phyloP scores from a whole-genome alignment of 2,113 vertebrate species.

The Phaethornis superciliosus region DNA sequence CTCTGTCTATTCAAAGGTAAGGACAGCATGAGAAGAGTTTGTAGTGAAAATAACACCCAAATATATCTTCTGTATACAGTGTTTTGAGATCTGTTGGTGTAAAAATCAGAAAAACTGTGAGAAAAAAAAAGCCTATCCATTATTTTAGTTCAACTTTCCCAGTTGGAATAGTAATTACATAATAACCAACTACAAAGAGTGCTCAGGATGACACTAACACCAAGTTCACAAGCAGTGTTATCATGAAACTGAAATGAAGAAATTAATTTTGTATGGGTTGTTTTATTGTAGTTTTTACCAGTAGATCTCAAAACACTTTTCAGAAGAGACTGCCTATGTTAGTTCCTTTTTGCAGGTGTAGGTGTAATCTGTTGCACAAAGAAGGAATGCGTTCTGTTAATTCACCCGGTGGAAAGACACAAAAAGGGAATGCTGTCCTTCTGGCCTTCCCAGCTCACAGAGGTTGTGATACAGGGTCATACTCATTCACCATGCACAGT shows the following conservation, averaged over 20 bases:
- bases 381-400: not conserved
- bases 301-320: not conserved
- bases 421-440: not conserved
- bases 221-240: not conserved
- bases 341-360: not conserved
- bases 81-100: not conserved
- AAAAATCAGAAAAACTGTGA: not conserved
- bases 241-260: not conserved
- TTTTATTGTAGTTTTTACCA: no score
- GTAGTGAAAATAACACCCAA: not conserved
- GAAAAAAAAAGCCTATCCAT: not conserved
- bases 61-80: not conserved
- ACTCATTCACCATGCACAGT: not conserved
- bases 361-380: not conserved
- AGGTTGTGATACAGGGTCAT: not conserved
- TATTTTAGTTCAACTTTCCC: not conserved
- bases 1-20: not conserved
- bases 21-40: not conserved
- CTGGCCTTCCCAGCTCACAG: not conserved
- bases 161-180: not conserved
- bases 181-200: accelerated
- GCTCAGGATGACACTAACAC: not conserved
- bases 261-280: not conserved
- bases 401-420: not conserved
- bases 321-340: not conserved